Evolutionary conservation across 2,113 vertebrate species (phyloP), one percentile per base, ranked within the genome.

Genomic region (Patagioenas fasciata): DNA sequence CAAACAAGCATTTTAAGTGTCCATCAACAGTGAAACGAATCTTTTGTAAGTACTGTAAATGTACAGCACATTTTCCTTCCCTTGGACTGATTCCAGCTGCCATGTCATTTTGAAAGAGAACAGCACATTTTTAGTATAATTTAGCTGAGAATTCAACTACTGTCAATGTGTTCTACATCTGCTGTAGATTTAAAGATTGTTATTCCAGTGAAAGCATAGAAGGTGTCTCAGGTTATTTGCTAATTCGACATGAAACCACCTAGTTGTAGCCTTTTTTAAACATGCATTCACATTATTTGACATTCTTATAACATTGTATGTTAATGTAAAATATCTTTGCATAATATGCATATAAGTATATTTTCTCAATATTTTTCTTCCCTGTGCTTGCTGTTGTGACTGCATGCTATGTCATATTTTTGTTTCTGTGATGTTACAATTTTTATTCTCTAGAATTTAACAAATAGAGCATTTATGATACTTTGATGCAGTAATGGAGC

Each of bases 331-430:
- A 95, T 98, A 97, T 97, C 97, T 98, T 98, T 98, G 97, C 97
- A 97, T 98, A 98, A 97, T 97, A 98, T 97, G 98, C 97, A 98
- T 97, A 97, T 98, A 96, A 93, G 96, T 96, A 97, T 98, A 98
- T 97, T 98, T 97, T 98, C 97, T 96, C 95, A 85, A 89, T 93
- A 89, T 97, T 97, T 97, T 97, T 97, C 87, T 98, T 97, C 95
- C 88, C 96, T 80, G 85, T 96, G 97, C 98, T 98, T 98, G 97
- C 97, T 98, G 44, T 96, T 15, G 97, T 96, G 96, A 97, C 96
- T 17, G 98, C 98, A 98, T 98, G 98, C 91, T 47, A 89, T 96
- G 96, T 98, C 97, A 96, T 97, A 92, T 88, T 97, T 98, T 97
- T 94, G 94, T 97, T 97, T 97, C 83, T 94, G 95, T 97, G 94